Percentiles rank a stretch among this genome's conserved stretches.
Conservation (phyloP, 1,140 invertebrate species). For the Telenomus remus region DNA sequence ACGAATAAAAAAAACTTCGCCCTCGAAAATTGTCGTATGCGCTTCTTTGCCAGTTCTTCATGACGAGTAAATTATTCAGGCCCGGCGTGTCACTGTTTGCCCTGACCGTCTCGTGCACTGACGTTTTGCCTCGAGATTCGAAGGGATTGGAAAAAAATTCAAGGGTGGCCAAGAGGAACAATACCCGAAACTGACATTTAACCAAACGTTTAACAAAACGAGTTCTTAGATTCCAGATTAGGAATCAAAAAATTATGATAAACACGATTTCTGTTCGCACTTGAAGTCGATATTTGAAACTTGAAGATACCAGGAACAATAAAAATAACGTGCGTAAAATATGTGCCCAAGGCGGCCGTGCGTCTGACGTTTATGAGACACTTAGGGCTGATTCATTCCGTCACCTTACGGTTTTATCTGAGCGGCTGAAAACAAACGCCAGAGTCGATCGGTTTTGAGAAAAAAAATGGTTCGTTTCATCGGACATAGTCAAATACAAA, state of each 20-base stretch:
- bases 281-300: conserved; percentile 8
- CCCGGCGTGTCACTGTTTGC: conserved; percentile 58
- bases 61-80: conserved; percentile 43
- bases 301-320: conserved; percentile 19
- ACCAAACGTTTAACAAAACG: no score
- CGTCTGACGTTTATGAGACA: conserved; percentile 19
- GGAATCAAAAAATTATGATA: conserved; percentile 15
- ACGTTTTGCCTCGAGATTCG: conserved; percentile 24
- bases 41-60: conserved; percentile 20
- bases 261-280: conserved; percentile 9
- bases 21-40: conserved; percentile 21
- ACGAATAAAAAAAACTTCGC: conserved; percentile 31
- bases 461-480: no score
- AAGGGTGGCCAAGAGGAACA: no score
- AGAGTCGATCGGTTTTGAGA: background rate
- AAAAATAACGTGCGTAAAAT: conserved; percentile 17
- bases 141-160: background rate
- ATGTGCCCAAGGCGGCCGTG: background rate
- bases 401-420: conserved; percentile 8
- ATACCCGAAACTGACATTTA: no score
- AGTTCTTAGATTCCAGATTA: background rate
- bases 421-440: background rate
- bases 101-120: conserved; percentile 40
- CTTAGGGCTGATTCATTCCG: conserved; percentile 21
- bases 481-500: no score